Evolutionary conservation across 2,113 vertebrate genomes (phyloP).

Genomic region (Psophia crepitans): DNA sequence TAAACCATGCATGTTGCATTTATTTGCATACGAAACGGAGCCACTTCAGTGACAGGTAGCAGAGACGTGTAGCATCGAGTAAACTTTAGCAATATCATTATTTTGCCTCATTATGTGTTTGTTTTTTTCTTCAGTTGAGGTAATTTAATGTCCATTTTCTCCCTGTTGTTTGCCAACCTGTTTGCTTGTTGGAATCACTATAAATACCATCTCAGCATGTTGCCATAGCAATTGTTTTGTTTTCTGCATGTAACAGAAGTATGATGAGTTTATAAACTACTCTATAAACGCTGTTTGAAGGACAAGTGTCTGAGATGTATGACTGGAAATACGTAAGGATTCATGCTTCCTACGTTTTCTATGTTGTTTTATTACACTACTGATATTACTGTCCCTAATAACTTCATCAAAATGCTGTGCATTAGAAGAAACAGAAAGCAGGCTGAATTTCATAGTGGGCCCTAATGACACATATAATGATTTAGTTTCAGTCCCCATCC

Average conservation of each 20-base stretch:
- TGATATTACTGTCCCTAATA: neutral
- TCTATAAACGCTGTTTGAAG: neutral
- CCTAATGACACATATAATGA: neutral
- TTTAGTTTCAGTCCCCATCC: neutral
- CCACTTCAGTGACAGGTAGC: neutral
- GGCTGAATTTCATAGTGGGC: neutral
- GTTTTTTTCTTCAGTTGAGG: neutral
- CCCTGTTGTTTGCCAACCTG: neutral
- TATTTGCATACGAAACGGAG: neutral
- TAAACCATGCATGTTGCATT: neutral
- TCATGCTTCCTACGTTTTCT: neutral
- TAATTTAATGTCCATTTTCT: neutral
- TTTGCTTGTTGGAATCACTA: neutral
- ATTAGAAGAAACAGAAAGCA: neutral
- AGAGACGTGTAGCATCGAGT: neutral
- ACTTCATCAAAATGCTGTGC: neutral
- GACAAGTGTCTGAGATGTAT: neutral
- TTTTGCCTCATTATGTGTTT: neutral
- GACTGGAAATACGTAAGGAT: neutral
- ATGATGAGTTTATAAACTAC: neutral
- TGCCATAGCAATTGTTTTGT: constrained; percentile 21
- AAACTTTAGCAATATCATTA: neutral
- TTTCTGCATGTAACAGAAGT: neutral
- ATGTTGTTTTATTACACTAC: neutral
- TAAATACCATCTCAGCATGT: neutral